Conservation (phyloP, 1,140 invertebrate genomes). For the Pseudomyrmex gracilis region DNA sequence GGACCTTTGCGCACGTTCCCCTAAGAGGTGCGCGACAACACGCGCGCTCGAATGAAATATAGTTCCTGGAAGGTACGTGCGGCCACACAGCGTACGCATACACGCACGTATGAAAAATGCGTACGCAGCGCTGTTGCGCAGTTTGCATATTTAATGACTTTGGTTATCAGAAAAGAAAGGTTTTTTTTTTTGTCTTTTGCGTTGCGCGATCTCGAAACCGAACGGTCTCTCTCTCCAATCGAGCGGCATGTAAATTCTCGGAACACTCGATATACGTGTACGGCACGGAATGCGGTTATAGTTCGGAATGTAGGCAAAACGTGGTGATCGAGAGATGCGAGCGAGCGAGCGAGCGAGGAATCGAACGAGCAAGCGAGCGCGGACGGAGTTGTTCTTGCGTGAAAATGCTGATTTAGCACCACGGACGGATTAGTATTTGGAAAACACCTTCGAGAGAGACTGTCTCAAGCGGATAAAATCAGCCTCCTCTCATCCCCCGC, state of each 20-base stretch:
- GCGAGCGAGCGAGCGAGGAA: neutral
- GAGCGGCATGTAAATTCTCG: constrained; percentile 8
- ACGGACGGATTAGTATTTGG: constrained; percentile 13
- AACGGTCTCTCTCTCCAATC: no score
- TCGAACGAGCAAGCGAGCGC: neutral
- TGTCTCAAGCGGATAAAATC: neutral
- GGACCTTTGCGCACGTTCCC: no score
- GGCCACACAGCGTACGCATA: no score
- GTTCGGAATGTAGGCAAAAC: constrained; percentile 52
- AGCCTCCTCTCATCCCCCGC: no score
- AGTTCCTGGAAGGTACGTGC: constrained; percentile 63
- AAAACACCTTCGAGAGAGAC: constrained; percentile 15
- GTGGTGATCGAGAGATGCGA: constrained; percentile 37
- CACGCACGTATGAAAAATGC: constrained; percentile 2
- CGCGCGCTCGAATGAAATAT: constrained; percentile 58
- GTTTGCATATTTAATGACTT: constrained; percentile 66
- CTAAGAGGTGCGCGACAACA: constrained; percentile 31
- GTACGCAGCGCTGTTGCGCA: constrained; percentile 5
- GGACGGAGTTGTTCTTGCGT: constrained; percentile 9
- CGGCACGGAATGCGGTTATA: constrained; percentile 71
- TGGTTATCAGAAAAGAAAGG: constrained; percentile 45
- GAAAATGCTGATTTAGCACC: constrained; percentile 35
- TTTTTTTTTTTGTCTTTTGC: neutral
- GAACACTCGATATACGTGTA: constrained; percentile 50
- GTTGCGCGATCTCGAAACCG: no score